These are phyloP conservation scores for Struthidea cinerea DNA, from an alignment of 2,113 vertebrate genomes.

Conservation along the genomic window DNA sequence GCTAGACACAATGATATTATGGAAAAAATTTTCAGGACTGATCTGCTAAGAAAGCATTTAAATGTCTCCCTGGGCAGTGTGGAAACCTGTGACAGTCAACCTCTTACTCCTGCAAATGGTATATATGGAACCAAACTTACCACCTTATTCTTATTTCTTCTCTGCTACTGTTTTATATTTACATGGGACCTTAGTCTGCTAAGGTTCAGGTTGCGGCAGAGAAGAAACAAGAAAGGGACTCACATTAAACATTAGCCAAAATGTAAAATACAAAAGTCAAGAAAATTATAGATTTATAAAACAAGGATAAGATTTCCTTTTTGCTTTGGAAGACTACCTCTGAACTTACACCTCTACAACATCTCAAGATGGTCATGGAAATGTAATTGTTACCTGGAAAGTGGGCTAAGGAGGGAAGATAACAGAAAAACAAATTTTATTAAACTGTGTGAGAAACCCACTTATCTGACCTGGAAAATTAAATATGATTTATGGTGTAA, in stretches of 20 bases:
- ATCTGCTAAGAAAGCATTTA: neutral
- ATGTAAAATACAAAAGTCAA: neutral
- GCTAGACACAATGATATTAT: neutral
- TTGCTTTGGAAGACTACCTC: neutral
- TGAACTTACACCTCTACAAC: neutral
- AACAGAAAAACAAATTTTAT: neutral
- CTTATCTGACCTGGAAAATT: conserved; percentile 15
- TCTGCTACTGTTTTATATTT: neutral
- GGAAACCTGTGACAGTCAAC: neutral
- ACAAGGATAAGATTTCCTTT: neutral
- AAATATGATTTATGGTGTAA: conserved; percentile 32
- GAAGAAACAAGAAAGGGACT: neutral
- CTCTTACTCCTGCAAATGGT: neutral
- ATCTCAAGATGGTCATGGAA: neutral
- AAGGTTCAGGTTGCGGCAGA: neutral
- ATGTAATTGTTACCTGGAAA: neutral
- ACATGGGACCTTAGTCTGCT: accelerated
- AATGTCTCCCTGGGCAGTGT: neutral
- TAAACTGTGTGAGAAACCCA: neutral
- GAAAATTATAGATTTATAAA: neutral
- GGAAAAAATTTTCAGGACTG: neutral
- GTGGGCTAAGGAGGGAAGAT: neutral
- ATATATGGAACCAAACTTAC: neutral
- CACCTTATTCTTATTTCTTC: neutral
- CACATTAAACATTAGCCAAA: neutral